Conservation (phyloP, 2,888 invertebrate genomes). For the Lamproptera curius region DNA sequence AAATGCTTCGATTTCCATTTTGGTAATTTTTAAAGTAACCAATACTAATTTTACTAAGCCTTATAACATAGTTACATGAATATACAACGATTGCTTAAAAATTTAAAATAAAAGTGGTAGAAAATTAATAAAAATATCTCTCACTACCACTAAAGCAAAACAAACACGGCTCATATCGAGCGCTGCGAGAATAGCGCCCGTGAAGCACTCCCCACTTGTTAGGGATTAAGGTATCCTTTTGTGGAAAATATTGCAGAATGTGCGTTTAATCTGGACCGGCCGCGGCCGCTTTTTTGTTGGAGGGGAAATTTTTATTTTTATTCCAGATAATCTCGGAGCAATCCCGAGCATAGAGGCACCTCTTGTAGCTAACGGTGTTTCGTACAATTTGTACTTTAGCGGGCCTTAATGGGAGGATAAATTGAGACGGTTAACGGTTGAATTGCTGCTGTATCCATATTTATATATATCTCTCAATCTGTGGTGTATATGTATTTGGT, state of each 20-base stretch:
- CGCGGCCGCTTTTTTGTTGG: conserved; percentile 58
- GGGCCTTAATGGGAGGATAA: conserved; percentile 30
- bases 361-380: conserved; percentile 29
- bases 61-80: too few relatives aligned
- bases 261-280: conserved; percentile 70
- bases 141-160: too few relatives aligned
- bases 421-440: conserved; percentile 21
- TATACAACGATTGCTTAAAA: too few relatives aligned
- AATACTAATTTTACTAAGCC: too few relatives aligned
- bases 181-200: conserved; percentile 49
- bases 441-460: too few relatives aligned
- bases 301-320: conserved; percentile 49
- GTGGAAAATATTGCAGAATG: conserved; percentile 74
- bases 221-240: conserved; percentile 76
- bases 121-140: too few relatives aligned
- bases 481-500: too few relatives aligned
- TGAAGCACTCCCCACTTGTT: conserved; percentile 65
- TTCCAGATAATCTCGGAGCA: conserved; percentile 55
- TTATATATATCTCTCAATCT: too few relatives aligned
- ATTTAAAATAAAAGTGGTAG: too few relatives aligned
- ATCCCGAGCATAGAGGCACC: conserved; percentile 41
- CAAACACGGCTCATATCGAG: conserved; percentile 29
- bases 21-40: too few relatives aligned
- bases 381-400: conserved; percentile 27
- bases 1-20: too few relatives aligned